Conservation (phyloP, 2,888 invertebrate species). For the Tetranychus truncatus region DNA sequence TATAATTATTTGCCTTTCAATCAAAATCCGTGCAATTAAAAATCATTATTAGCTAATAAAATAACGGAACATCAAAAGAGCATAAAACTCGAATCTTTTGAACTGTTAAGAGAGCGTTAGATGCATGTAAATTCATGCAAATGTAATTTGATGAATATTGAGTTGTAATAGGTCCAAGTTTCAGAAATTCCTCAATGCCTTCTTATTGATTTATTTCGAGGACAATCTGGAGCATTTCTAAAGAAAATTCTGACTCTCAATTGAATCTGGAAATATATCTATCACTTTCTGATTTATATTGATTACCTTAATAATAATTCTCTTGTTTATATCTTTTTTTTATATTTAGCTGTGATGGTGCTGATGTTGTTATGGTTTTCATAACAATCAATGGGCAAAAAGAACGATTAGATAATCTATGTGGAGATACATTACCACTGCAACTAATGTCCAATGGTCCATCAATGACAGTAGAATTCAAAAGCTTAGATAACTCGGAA, state of each 20-base stretch:
- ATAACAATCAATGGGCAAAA: slow-evolving; percentile 61
- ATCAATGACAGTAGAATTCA: slow-evolving; percentile 62
- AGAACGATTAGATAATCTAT: slow-evolving; percentile 69
- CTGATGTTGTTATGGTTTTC: slow-evolving; percentile 60
- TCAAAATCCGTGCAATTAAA: background rate
- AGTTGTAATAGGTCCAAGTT: no score
- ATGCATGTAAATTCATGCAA: no score
- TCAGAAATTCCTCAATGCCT: no score
- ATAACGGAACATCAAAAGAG: no score
- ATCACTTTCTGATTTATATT: no score
- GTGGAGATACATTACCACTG: slow-evolving; percentile 60
- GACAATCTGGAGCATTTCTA: no score
- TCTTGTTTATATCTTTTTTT: background rate
- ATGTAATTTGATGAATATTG: no score
- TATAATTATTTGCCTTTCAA: background rate
- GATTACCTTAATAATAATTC: background rate
- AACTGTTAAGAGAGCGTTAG: no score
- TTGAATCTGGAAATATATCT: no score
- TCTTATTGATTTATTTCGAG: no score
- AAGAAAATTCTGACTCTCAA: no score
- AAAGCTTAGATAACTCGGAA: slow-evolving; percentile 45
- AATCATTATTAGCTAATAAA: background rate
- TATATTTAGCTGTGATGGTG: slow-evolving; percentile 48
- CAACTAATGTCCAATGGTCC: slow-evolving; percentile 84
- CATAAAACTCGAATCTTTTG: no score